A percentile compares a stretch with the other conserved stretches of the same genome.
These are phyloP conservation scores for Callospermophilus lateralis DNA, from an alignment of 2,113 vertebrate genomes.

Conservation along the genomic window DNA sequence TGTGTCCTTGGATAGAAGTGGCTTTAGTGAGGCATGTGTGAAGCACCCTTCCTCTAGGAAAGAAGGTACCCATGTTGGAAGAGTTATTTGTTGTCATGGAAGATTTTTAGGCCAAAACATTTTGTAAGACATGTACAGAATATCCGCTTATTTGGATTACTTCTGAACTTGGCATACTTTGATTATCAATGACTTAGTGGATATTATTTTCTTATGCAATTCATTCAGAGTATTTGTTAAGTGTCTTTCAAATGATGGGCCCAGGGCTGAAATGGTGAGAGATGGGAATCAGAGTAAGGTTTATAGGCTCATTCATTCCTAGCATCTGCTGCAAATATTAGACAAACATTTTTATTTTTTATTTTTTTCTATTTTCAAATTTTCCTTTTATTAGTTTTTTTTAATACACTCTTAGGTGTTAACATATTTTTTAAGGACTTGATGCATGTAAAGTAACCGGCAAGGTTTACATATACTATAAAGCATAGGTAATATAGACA, in stretches of 20 bases:
- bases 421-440: neutral
- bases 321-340: neutral
- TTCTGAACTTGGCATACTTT: neutral
- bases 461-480: neutral
- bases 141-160: neutral
- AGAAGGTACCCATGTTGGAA: neutral
- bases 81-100: neutral
- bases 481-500: neutral
- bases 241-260: neutral
- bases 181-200: neutral
- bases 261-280: neutral
- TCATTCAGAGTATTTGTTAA: slow-evolving; percentile 11
- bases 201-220: neutral
- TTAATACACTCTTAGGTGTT: neutral
- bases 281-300: neutral
- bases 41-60: neutral
- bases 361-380: neutral
- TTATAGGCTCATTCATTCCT: neutral
- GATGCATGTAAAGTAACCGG: neutral
- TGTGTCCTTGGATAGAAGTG: neutral
- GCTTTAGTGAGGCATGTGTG: neutral
- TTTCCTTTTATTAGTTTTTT: neutral
- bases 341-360: no score
- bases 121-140: neutral
- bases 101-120: neutral